Base-by-base conservation (phyloP, 1,140 invertebrate genomes). In the Argopecten irradians region DNA sequence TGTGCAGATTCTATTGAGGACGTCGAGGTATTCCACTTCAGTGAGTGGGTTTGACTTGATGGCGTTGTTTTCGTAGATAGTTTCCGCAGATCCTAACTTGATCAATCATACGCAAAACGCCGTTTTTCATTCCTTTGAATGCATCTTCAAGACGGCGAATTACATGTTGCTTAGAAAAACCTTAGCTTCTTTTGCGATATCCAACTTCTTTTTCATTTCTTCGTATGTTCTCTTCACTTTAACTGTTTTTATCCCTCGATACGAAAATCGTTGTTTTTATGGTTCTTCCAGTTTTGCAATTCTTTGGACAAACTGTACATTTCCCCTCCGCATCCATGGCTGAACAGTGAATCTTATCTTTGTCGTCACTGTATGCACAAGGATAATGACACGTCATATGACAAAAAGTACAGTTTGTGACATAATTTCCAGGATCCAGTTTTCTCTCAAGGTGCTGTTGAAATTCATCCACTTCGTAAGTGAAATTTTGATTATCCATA, bases 321-420 rank as follows among this genome's bases (percentile, higher is more conserved):
- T 83, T 36, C 0, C 88, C 89, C 39, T 85, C 9, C 16, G 14
- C 9, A 8, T n/a, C 36, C 55, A 90, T 90, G 14, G 89, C 91
- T 13, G 82, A 36, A 89, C 91, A 91, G 7, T 71, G 9, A 82
- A n/a, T 3, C 86, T 90, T 89, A 5, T 87, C 55, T 1, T 16
- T 33, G 39, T 90, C 86, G 34, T 89, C 82, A 11, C 83, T 11
- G 14, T 86, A 36, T 8, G 9, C n/a, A 89, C 92, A 93, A 1
- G 87, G 55, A 39, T 55, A 43, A 88, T 93, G 92, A 86, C 92
- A 93, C 16, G 92, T 93, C 11, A 36, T 35, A 43, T 93, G 89
- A 46, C 92, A 93, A 34, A 43, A 13, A 11, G 85, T 46, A 83
- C 92, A 93, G 82, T 93, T 93, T 22, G 92, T 93, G 13, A 92